Conservation (phyloP, 2,113 vertebrate genomes). For the Smithornis capensis region DNA sequence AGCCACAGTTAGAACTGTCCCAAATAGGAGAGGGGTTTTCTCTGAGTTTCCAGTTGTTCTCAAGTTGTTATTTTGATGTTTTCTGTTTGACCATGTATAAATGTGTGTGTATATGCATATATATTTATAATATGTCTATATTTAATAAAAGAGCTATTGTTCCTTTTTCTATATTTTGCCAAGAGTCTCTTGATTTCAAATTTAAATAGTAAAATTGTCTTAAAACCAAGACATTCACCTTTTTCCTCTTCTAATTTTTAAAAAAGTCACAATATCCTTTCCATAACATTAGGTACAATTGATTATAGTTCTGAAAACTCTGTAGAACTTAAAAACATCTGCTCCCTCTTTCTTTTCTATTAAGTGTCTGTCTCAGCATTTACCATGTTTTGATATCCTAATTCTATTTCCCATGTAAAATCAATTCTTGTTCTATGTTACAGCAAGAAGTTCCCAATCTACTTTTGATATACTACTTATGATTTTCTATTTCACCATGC, state of each 20-base stretch:
- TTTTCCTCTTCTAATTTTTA: not conserved
- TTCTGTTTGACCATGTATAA: too few relatives aligned
- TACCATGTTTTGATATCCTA: not conserved
- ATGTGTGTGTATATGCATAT: too few relatives aligned
- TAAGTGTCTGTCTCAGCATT: not conserved
- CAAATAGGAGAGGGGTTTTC: too few relatives aligned
- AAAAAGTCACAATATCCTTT: not conserved
- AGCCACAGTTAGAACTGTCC: too few relatives aligned
- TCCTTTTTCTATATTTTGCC: too few relatives aligned
- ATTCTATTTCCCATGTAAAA: not conserved
- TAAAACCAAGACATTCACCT: not conserved
- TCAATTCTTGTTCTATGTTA: not conserved
- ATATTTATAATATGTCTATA: too few relatives aligned
- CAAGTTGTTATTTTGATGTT: too few relatives aligned
- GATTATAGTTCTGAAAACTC: not conserved
- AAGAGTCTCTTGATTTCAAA: too few relatives aligned
- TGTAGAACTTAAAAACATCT: not conserved
- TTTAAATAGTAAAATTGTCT: too few relatives aligned
- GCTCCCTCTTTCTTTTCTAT: not conserved
- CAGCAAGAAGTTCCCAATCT: not conserved
- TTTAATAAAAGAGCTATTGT: too few relatives aligned
- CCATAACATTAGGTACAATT: not conserved
- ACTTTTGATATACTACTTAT: not conserved
- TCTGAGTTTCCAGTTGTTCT: too few relatives aligned
- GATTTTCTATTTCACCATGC: not conserved